phyloP scores from a whole-genome alignment of 2,888 invertebrate genomes.

The Drosophila seclusa region DNA sequence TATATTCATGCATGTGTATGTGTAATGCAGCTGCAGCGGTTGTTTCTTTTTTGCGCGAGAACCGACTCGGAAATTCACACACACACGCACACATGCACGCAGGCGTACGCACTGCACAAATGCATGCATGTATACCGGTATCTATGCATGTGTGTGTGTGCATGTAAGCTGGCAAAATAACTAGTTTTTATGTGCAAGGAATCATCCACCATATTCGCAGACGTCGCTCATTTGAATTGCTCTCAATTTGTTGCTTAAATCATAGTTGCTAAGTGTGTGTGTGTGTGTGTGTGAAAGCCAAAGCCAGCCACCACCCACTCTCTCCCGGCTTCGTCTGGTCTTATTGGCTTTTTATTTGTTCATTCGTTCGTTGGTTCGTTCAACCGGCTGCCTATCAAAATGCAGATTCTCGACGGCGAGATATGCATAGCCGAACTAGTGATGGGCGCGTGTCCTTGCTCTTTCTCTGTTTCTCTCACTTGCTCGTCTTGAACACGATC shows the following conservation, averaged over 20 bases:
- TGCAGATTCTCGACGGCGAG: slow-evolving; percentile 32
- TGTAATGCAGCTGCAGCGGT: slow-evolving; percentile 43
- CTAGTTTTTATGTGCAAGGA: slow-evolving; percentile 52
- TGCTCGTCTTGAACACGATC: background rate
- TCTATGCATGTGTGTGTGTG: slow-evolving; percentile 14
- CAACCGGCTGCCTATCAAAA: slow-evolving; percentile 15
- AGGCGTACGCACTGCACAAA: slow-evolving; percentile 9
- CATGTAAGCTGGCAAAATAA: slow-evolving; percentile 47
- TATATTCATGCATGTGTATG: slow-evolving; percentile 3
- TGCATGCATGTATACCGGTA: slow-evolving; percentile 13
- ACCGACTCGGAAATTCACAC: slow-evolving; percentile 20
- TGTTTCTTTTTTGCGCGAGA: slow-evolving; percentile 33
- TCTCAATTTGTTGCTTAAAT: slow-evolving; percentile 55
- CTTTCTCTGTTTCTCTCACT: background rate
- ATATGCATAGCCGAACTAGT: slow-evolving; percentile 17
- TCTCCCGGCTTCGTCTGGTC: background rate
- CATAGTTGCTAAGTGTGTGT: slow-evolving; percentile 36
- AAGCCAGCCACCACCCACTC: background rate
- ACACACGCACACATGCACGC: slow-evolving; percentile 21
- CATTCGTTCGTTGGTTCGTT: slow-evolving; percentile 2
- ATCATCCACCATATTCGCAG: slow-evolving; percentile 51
- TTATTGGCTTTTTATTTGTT: background rate
- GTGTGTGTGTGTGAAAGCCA: background rate
- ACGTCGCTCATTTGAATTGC: slow-evolving; percentile 57
- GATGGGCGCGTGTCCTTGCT: background rate